Percentiles rank a stretch among this genome's conserved stretches.
Conservation (phyloP, 2,888 invertebrate species). For the Druceiella hillmani region DNA sequence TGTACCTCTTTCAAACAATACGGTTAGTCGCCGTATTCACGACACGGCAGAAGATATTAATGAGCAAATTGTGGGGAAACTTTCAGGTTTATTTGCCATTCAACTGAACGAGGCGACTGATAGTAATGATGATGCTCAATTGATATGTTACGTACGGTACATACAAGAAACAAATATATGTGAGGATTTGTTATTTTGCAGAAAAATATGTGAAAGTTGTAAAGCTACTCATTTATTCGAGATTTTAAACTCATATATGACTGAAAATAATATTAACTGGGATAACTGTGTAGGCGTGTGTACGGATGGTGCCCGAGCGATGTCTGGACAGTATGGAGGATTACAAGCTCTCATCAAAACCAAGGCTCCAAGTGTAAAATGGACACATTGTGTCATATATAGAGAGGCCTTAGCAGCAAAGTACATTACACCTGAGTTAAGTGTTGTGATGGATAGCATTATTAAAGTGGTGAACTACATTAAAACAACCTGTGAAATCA, state of each 20-base stretch:
- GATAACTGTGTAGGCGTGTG: constrained; percentile 24
- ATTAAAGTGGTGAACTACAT: constrained; percentile 11
- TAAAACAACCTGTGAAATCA: constrained; percentile 12
- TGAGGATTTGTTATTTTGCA: constrained; percentile 25
- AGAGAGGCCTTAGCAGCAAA: constrained; percentile 15
- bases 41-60: no score
- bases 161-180: constrained; percentile 17
- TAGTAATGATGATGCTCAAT: constrained; percentile 20
- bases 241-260: constrained; percentile 23
- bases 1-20: no score
- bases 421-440: constrained; percentile 13
- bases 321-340: constrained; percentile 17
- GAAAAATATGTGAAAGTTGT: constrained; percentile 20
- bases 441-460: constrained; percentile 12
- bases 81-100: no score
- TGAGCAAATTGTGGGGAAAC: no score
- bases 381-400: constrained; percentile 4
- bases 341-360: constrained; percentile 8
- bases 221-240: constrained; percentile 23
- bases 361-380: constrained; percentile 3
- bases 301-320: constrained; percentile 24
- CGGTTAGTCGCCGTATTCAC: no score
- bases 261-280: constrained; percentile 22
- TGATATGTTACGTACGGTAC: constrained; percentile 24
- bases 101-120: constrained; percentile 25